Percentiles rank a stretch among this genome's conserved stretches.
Conservation (phyloP, 2,113 vertebrate genomes). For the Prionailurus bengalensis region DNA sequence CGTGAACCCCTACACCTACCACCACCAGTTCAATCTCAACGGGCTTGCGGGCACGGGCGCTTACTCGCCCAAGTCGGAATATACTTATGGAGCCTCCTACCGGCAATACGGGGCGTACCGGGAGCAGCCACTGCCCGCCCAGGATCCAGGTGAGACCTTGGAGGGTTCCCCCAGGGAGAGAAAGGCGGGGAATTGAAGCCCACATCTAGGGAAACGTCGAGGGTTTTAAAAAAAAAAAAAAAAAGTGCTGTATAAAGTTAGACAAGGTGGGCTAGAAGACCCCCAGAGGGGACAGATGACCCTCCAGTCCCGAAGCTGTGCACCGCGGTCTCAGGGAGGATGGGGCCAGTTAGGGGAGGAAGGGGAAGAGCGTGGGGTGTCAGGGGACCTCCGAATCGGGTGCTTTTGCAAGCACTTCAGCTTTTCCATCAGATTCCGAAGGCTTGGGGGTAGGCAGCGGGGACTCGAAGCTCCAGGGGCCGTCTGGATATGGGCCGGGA, state of each 20-base stretch:
- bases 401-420: neutral
- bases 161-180: neutral
- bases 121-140: slow-evolving; percentile 94
- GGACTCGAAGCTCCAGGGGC: neutral
- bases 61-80: slow-evolving; percentile 96
- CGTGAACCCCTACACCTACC: slow-evolving; percentile 93
- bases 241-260: neutral
- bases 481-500: neutral
- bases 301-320: neutral
- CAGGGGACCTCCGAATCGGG: neutral
- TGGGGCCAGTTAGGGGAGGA: neutral
- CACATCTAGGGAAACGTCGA: neutral
- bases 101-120: slow-evolving; percentile 96
- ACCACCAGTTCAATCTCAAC: slow-evolving; percentile 95
- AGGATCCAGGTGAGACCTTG: slow-evolving; percentile 92
- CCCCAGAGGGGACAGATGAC: neutral
- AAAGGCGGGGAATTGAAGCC: neutral
- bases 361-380: neutral
- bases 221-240: neutral
- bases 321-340: neutral
- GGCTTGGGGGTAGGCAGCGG: neutral
- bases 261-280: neutral
- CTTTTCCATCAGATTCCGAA: neutral
- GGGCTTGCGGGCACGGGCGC: slow-evolving; percentile 92
- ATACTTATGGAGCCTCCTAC: slow-evolving; percentile 94